Evolutionary conservation across 2,113 vertebrate species (phyloP).

Genomic region (Grammomys dolichurus): DNA sequence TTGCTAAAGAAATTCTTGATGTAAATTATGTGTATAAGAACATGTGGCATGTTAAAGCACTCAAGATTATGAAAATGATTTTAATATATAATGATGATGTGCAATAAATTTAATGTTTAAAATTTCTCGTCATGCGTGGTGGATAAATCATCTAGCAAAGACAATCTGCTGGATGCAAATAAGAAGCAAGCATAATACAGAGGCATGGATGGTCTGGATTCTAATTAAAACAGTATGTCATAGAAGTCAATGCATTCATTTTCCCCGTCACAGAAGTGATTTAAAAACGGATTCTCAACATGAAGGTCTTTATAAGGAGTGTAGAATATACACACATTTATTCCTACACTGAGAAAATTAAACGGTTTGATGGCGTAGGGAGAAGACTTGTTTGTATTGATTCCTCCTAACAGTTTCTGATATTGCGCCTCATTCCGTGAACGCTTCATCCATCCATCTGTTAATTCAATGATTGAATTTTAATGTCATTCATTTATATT

Average conservation of each 20-base stretch:
- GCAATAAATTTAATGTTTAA: conserved; percentile 69
- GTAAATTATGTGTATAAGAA: conserved; percentile 78
- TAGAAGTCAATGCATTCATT: background rate
- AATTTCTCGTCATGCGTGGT: conserved; percentile 62
- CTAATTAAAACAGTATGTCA: conserved; percentile 77
- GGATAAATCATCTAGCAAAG: conserved; percentile 62
- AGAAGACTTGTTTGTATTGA: background rate
- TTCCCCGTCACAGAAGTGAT: background rate
- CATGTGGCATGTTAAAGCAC: conserved; percentile 66
- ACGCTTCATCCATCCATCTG: background rate
- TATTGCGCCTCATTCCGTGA: background rate
- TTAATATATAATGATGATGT: conserved; percentile 68
- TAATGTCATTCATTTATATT: background rate
- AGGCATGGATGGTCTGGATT: conserved; percentile 58
- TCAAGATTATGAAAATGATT: conserved; percentile 77
- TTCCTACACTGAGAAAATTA: conserved; percentile 33
- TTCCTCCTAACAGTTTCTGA: background rate
- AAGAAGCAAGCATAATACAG: background rate
- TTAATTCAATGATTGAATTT: background rate
- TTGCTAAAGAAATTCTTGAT: conserved; percentile 77
- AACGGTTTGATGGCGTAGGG: background rate
- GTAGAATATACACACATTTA: background rate
- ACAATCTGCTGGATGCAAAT: conserved; percentile 65
- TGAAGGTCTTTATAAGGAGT: conserved; percentile 40
- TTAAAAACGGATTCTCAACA: conserved; percentile 11